phyloP scores from a whole-genome alignment of 1,140 invertebrate genomes.

The Cydia strobilella region DNA sequence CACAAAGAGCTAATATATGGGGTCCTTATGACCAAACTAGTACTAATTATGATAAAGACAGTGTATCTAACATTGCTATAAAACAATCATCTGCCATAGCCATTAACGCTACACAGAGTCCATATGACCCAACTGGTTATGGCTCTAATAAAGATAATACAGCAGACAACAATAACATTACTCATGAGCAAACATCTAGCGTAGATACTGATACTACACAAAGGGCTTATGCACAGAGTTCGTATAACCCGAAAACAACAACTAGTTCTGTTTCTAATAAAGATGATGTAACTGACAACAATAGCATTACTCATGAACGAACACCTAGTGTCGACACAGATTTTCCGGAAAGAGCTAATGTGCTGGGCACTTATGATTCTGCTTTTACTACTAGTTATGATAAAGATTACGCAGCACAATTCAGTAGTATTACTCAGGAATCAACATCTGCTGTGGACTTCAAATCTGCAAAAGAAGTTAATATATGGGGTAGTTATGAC shows the following conservation, averaged over 20 bases:
- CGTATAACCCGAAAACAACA: background rate
- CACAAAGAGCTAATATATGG: background rate
- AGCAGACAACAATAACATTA: background rate
- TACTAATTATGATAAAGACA: background rate
- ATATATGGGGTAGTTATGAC: background rate
- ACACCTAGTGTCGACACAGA: background rate
- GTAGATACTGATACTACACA: background rate
- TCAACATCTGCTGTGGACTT: background rate
- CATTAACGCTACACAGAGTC: background rate
- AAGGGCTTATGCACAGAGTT: background rate
- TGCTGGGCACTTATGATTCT: background rate
- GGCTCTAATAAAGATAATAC: background rate
- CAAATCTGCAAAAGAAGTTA: background rate
- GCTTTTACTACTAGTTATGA: background rate
- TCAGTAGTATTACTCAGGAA: background rate
- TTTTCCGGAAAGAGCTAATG: background rate
- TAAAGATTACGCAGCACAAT: background rate
- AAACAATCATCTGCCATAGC: background rate
- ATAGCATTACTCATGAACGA: background rate
- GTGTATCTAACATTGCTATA: background rate
- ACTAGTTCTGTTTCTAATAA: background rate
- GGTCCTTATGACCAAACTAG: background rate
- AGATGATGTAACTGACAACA: background rate
- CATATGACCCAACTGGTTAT: background rate
- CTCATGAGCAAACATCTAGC: background rate